Evolutionary conservation across 2,888 invertebrate genomes (phyloP), one percentile per base, ranked within the genome.

Genomic region (Chrysotoxum bicinctum): DNA sequence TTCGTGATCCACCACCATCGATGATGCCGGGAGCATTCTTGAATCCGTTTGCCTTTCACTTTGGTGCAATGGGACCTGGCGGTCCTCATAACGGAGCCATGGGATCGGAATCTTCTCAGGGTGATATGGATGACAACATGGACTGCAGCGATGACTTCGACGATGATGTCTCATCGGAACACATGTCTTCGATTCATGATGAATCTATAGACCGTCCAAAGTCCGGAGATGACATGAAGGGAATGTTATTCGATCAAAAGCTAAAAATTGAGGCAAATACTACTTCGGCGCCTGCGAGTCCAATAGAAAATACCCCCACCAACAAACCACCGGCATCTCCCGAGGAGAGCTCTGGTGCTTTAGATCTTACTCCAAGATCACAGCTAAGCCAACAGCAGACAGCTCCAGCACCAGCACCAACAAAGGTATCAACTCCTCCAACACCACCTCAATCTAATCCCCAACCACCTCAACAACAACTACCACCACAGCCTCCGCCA

Each of bases 1-100:
- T 96, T 60, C 94, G 95, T 89, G 97, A 97, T 90, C 96, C 95
- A 89, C 95, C 95, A 19, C 95, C 95, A 0, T 90, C 92, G 1
- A 91, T 92, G 90, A 91, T 92, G 89, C 91, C 91, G 0, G 90
- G 91, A 0, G 90, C 91, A n/a, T 92, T 92, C 21, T 89, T 92
- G 80, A 92, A 92, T 84, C 92, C 92, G 0, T 92, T 92, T 45
- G 91, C 91, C 9, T 91, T 92, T 72, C 92, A 91, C 48, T 92
- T 92, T 23, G 91, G 91, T 2, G 90, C 90, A 14, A 88, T 91
- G 87, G 83, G 87, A 10, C 91, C 90, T 0, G 91, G 90, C 0
- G 88, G 87, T 0, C 88, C 88, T 0, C 91, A 91, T 75, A 91
- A 91, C 40, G 91, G 91, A 12, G 88, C 89, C 3, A 56, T 92